Base-by-base conservation (phyloP, 2,888 invertebrate genomes). In the Seira ritae region DNA sequence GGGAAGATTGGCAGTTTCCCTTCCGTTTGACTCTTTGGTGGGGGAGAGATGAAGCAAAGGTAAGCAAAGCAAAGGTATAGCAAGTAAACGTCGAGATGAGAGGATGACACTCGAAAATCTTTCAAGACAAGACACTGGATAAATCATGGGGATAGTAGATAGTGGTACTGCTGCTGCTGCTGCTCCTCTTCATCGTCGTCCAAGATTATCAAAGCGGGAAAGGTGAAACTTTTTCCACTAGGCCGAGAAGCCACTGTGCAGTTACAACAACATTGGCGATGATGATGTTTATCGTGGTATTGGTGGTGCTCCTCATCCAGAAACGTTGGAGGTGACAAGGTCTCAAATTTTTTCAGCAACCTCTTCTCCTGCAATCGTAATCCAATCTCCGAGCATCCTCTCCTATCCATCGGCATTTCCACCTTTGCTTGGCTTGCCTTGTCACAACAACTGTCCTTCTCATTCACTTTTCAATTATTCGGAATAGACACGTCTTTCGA, bases 61-160 rank as follows among this genome's bases (percentile, higher is more conserved):
- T 20, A 62, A 20, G 42, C 42, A 42, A 10, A 62, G 62, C 10
- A n/a, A 20, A 62, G 62, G 62, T 62, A 62, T 20, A 62, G 62
- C 19, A 20, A 10, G 22, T n/a, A 3, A 62, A 20, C 4, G 62
- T n/a, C 17, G 50, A 31, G 17, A 19, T 62, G 20, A 22, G n/a
- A 62, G 62, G 22, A 62, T 62, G 20, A 62, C 62, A 62, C 62
- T 62, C 20, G 62, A 62, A 4, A 20, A 62, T 62, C 62, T 62
- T 62, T 62, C 62, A 17, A n/a, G 55, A 31, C 31, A 31, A 31
- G 31, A 55, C 55, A 62, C 22, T 62, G 62, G 22, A 62, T 19
- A 62, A 20, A 62, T 62, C 62, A 20, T 62, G 22, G 10, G 62
- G 62, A 19, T 62, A 20, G 17, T 62, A n/a, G 62, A 31, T 31